Conservation (phyloP, 2,113 vertebrate genomes). For the Pycnonotus jocosus region DNA sequence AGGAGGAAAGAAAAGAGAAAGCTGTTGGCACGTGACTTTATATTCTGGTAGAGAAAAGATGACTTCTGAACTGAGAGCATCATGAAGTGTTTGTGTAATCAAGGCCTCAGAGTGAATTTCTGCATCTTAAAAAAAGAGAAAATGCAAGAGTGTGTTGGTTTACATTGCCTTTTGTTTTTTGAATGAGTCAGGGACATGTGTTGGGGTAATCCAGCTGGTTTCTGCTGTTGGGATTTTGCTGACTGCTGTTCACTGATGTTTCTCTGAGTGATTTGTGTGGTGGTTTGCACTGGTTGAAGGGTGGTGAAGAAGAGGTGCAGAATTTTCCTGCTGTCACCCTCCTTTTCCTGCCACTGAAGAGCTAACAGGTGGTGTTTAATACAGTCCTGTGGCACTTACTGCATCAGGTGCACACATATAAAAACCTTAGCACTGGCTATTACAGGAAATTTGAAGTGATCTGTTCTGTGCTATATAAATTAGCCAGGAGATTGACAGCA, state of each 20-base stretch:
- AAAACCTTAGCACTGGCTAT: background rate
- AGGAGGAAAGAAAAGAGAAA: background rate
- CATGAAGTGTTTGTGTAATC: background rate
- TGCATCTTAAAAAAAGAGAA: background rate
- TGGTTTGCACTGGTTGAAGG: background rate
- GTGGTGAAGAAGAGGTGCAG: background rate
- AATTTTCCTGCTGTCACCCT: background rate
- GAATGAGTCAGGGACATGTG: background rate
- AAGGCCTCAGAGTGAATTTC: background rate
- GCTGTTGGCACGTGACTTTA: background rate
- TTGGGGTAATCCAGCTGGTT: background rate
- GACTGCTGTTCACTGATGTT: background rate
- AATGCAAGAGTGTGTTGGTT: background rate
- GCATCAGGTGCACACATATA: background rate
- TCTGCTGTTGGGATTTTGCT: background rate
- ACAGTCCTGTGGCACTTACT: background rate
- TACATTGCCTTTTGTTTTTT: background rate
- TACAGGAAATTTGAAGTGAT: background rate
- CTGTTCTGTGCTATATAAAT: background rate
- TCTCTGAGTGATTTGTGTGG: background rate
- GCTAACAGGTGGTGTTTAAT: background rate
- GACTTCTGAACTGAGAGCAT: background rate
- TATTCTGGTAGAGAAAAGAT: background rate
- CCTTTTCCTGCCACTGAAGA: background rate
- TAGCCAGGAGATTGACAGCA: background rate